These are phyloP conservation scores for Marasmarcha lunaedactyla DNA, from an alignment of 2,888 invertebrate genomes.

Conservation along the genomic window DNA sequence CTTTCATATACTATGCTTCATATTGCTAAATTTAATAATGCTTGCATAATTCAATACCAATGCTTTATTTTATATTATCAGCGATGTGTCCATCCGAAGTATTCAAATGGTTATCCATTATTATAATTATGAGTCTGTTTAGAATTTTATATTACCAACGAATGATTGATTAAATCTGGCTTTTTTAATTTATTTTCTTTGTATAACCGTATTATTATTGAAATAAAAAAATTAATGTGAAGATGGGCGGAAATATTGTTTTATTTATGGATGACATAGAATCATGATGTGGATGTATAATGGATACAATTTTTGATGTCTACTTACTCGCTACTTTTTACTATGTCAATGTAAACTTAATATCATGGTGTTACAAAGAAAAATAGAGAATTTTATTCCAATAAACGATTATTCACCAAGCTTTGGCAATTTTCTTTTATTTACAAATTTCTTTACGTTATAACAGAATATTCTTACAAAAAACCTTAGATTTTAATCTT, in stretches of 20 bases:
- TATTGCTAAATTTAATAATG: no score
- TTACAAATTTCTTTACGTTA: slow-evolving; percentile 17
- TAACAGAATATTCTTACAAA: no score
- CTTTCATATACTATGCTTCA: no score
- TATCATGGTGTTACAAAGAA: slow-evolving; percentile 67
- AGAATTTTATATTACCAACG: slow-evolving; percentile 71
- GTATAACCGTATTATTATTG: slow-evolving; percentile 63
- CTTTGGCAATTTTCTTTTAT: slow-evolving; percentile 26
- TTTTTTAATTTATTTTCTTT: slow-evolving; percentile 69
- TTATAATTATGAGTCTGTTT: slow-evolving; percentile 60
- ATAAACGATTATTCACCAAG: slow-evolving; percentile 64
- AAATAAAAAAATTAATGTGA: slow-evolving; percentile 49
- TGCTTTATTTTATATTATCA: no score
- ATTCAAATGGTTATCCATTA: slow-evolving; percentile 36
- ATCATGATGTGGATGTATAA: slow-evolving; percentile 20
- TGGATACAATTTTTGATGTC: slow-evolving; percentile 33
- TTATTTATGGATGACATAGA: slow-evolving; percentile 47
- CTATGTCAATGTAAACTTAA: slow-evolving; percentile 54
- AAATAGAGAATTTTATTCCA: slow-evolving; percentile 64
- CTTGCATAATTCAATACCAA: no score
- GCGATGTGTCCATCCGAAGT: no score
- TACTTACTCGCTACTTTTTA: slow-evolving; percentile 52
- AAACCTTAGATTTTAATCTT: no score
- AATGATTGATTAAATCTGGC: slow-evolving; percentile 64
- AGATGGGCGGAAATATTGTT: slow-evolving; percentile 63